Evolutionary conservation across 2,113 vertebrate species (phyloP).

Genomic region (Melierax canorus): DNA sequence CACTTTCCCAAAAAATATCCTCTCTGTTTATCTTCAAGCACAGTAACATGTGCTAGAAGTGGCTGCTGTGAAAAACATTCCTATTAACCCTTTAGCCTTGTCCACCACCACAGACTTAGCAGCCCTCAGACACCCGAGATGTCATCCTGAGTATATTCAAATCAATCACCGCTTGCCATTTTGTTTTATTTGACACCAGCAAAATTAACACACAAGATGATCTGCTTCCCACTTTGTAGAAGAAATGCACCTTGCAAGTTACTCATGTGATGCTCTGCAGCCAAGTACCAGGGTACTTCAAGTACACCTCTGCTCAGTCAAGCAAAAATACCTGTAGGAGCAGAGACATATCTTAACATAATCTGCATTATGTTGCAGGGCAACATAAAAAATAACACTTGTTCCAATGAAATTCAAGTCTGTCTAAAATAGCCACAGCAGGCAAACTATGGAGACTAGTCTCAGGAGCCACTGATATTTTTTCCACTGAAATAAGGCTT

Average conservation of each 20-base stretch:
- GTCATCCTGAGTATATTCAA: not conserved
- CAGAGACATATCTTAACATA: not conserved
- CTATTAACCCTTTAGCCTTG: not conserved
- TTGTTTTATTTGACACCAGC: not conserved
- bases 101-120: not conserved
- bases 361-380: not conserved
- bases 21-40: not conserved
- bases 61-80: not conserved
- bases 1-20: not conserved
- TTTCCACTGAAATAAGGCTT: not conserved
- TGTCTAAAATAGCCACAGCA: not conserved
- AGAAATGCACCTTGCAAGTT: not conserved
- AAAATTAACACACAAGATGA: not conserved
- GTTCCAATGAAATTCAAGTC: not conserved
- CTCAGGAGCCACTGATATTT: not conserved
- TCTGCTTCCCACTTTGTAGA: not conserved
- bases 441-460: not conserved
- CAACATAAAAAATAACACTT: not conserved
- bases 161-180: not conserved
- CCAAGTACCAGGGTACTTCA: not conserved
- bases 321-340: not conserved
- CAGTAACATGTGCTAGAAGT: not conserved
- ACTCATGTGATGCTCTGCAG: not conserved
- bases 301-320: not conserved
- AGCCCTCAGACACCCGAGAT: not conserved